Conservation (phyloP, 2,113 vertebrate genomes). For the Prionailurus viverrinus region DNA sequence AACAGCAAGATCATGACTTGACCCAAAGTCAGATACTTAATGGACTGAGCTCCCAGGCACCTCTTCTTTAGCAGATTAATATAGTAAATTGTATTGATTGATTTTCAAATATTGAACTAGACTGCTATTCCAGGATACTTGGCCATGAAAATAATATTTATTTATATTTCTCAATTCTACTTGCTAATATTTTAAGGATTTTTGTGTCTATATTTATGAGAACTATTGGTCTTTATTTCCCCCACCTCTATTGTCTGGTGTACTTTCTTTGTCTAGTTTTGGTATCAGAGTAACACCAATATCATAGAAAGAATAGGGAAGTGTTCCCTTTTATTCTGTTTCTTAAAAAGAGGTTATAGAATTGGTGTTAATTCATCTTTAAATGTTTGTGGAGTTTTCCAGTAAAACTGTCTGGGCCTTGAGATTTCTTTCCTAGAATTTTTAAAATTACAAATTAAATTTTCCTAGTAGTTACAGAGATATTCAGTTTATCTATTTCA, state of each 20-base stretch:
- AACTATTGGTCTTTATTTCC: not conserved
- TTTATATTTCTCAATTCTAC: not conserved
- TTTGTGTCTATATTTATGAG: not conserved
- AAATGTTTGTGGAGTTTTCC: slow-evolving; percentile 31
- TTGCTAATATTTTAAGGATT: not conserved
- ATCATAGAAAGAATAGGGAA: slow-evolving; percentile 21
- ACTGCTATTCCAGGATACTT: not conserved
- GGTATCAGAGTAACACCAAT: not conserved
- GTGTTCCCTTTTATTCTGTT: not conserved
- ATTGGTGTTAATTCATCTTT: not conserved
- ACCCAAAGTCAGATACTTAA: too few relatives aligned
- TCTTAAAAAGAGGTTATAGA: not conserved
- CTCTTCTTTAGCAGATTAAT: not conserved
- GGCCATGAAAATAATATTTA: not conserved
- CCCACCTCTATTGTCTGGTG: not conserved
- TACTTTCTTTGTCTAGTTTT: not conserved
- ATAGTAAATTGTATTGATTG: not conserved
- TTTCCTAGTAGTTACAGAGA: not conserved
- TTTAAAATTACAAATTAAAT: slow-evolving; percentile 54
- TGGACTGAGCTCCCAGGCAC: too few relatives aligned
- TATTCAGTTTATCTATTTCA: slow-evolving; percentile 18
- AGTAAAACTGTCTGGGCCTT: not conserved
- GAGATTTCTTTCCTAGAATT: not conserved
- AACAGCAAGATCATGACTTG: too few relatives aligned
- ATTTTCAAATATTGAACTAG: slow-evolving; percentile 30